Evolutionary conservation across 2,113 vertebrate genomes (phyloP).

Genomic region (Nothobranchius kuhntae): DNA sequence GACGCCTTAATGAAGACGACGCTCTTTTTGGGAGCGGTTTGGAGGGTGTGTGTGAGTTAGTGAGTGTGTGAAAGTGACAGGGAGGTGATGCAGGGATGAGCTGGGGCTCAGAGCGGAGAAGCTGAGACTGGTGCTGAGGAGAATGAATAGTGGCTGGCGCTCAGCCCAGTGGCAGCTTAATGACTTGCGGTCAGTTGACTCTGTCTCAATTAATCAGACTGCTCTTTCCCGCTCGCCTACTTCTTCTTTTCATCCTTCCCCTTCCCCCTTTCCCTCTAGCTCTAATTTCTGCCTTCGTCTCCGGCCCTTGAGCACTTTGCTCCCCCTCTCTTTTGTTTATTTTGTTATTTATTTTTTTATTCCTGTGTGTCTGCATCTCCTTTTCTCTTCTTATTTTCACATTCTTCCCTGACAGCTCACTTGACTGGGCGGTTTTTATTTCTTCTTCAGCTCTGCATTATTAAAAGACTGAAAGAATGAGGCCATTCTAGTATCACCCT

Average conservation of each 20-base stretch:
- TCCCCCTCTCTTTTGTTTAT: conserved; percentile 40
- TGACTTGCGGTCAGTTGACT: conserved; percentile 78
- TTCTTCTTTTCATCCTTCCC: conserved; percentile 7
- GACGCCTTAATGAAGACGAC: conserved; percentile 65
- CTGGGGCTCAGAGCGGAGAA: conserved; percentile 46
- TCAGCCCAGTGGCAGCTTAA: conserved; percentile 75
- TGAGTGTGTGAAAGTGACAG: conserved; percentile 53
- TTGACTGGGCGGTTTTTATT: conserved; percentile 34
- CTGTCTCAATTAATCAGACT: conserved; percentile 79
- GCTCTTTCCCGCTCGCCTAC: conserved; percentile 56
- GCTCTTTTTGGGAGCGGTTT: conserved; percentile 39
- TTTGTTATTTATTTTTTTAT: not conserved
- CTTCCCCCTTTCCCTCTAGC: conserved; percentile 33
- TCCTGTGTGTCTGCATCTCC: conserved; percentile 19
- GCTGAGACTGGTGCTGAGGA: conserved; percentile 51
- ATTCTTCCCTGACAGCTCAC: conserved; percentile 25
- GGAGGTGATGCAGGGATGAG: conserved; percentile 60
- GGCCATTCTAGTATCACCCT: conserved; percentile 51
- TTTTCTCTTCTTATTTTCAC: conserved; percentile 2
- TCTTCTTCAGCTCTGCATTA: conserved; percentile 39
- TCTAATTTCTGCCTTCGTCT: conserved; percentile 48
- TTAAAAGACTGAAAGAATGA: conserved; percentile 64
- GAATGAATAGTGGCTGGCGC: conserved; percentile 75
- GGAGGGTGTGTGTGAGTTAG: conserved; percentile 37
- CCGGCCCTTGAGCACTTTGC: conserved; percentile 32